Evolutionary conservation across 1,140 invertebrate genomes (phyloP).

Genomic region (Bombus waltoni): DNA sequence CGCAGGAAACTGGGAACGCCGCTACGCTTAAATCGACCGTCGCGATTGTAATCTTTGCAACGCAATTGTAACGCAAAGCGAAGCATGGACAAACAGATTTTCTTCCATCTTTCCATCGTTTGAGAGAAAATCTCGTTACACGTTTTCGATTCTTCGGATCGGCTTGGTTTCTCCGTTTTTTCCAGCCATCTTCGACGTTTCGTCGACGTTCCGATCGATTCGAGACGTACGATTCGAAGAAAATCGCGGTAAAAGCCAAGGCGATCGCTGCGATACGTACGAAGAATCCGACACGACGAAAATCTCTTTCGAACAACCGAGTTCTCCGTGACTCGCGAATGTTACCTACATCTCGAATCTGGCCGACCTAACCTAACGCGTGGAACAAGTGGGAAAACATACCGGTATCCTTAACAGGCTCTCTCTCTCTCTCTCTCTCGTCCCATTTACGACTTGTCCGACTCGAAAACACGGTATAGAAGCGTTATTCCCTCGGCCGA

Average conservation of each 20-base stretch:
- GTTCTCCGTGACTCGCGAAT: background rate
- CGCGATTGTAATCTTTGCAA: background rate
- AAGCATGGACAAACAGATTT: background rate
- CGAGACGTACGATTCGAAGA: no score
- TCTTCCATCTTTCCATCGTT: background rate
- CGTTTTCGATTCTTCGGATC: no score
- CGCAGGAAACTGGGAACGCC: constrained; percentile 1
- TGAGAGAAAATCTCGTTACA: background rate
- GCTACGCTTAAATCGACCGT: background rate
- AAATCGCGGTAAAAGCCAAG: background rate
- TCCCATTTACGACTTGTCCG: background rate
- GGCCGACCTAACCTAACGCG: background rate
- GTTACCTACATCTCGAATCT: background rate
- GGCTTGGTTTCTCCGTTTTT: no score
- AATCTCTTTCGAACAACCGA: background rate
- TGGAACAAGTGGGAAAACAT: background rate
- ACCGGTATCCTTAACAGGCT: background rate
- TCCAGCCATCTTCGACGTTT: no score
- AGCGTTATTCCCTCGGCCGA: background rate
- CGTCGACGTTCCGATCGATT: no score
- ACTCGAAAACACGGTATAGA: background rate
- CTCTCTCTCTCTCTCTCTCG: background rate
- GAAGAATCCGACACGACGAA: no score
- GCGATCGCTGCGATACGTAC: no score
- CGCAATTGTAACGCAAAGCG: no score